Evolutionary conservation across 2,797 vertebrate genomes (phyloP).

Genomic region (Hyperoplus immaculatus): DNA sequence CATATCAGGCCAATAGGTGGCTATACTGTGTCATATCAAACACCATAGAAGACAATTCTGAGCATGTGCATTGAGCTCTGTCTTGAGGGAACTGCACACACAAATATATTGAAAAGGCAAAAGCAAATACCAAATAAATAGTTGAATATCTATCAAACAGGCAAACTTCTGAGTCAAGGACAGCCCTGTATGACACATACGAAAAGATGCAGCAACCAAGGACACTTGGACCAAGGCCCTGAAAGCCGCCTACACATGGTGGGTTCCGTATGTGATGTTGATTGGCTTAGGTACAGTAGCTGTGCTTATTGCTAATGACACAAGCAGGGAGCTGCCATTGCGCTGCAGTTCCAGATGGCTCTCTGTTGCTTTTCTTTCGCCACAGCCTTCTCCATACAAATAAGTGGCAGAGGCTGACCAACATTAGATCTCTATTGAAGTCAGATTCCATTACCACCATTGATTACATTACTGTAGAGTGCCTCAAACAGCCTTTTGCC

Average conservation of each 20-base stretch:
- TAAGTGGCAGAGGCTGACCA: constrained; percentile 52
- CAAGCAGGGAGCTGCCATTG: constrained; percentile 48
- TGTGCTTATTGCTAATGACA: constrained; percentile 51
- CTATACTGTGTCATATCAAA: too few species aligned
- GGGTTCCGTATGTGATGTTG: constrained; percentile 50
- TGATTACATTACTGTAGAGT: constrained; percentile 49
- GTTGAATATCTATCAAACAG: too few species aligned
- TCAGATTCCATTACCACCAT: constrained; percentile 57
- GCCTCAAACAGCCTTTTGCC: constrained; percentile 41
- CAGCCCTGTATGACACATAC: not conserved
- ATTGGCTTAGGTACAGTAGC: constrained; percentile 58
- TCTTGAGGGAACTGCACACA: not conserved
- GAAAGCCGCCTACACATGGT: constrained; percentile 34
- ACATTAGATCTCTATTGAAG: constrained; percentile 67
- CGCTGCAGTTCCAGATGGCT: constrained; percentile 67
- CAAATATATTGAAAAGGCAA: too few species aligned
- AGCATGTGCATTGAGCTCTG: not conserved
- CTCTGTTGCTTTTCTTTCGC: constrained; percentile 53
- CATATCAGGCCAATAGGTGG: too few species aligned
- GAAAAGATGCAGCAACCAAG: constrained; percentile 12
- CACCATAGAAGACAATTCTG: not conserved
- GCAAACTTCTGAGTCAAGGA: too few species aligned
- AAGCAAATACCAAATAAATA: too few species aligned
- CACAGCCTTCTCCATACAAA: constrained; percentile 57
- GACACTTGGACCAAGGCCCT: constrained; percentile 8